A percentile compares a stretch with the other conserved stretches of the same genome.
Conservation (phyloP, 2,888 invertebrate genomes). For the Drosophila acutilabella region DNA sequence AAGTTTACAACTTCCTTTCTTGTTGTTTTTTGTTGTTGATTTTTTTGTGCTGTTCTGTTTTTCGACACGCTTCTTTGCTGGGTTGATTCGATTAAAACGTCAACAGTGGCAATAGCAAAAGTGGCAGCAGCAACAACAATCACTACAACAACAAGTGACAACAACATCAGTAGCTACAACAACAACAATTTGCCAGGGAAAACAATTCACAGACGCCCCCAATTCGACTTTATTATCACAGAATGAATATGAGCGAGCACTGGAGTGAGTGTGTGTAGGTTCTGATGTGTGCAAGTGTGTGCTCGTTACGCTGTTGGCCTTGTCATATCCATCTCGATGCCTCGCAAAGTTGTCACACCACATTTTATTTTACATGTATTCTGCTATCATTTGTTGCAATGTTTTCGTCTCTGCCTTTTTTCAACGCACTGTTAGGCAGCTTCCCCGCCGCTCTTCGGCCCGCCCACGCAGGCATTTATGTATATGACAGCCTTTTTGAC, state of each 20-base stretch:
- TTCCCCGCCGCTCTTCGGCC: background rate
- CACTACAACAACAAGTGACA: conserved; percentile 7
- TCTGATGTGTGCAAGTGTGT: conserved; percentile 4
- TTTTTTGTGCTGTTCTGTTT: conserved; percentile 27
- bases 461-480: conserved; percentile 25
- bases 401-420: conserved; percentile 39
- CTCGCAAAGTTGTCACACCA: conserved; percentile 74
- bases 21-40: conserved; percentile 27
- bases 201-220: conserved; percentile 68
- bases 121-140: conserved; percentile 37
- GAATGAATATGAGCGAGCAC: conserved; percentile 20
- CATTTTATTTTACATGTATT: conserved; percentile 73
- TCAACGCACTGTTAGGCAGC: conserved; percentile 49
- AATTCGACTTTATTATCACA: conserved; percentile 56
- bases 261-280: background rate
- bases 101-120: conserved; percentile 56
- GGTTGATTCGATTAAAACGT: conserved; percentile 80
- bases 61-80: conserved; percentile 57
- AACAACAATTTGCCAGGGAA: conserved; percentile 37
- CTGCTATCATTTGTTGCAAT: conserved; percentile 56
- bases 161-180: conserved; percentile 26
- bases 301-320: conserved; percentile 45
- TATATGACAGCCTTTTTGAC: conserved; percentile 66
- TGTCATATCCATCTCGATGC: conserved; percentile 74
- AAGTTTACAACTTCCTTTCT: conserved; percentile 69